A percentile compares a stretch with the other conserved stretches of the same genome.
Conservation (phyloP, 2,888 invertebrate genomes). For the Ectemnius cavifrons region DNA sequence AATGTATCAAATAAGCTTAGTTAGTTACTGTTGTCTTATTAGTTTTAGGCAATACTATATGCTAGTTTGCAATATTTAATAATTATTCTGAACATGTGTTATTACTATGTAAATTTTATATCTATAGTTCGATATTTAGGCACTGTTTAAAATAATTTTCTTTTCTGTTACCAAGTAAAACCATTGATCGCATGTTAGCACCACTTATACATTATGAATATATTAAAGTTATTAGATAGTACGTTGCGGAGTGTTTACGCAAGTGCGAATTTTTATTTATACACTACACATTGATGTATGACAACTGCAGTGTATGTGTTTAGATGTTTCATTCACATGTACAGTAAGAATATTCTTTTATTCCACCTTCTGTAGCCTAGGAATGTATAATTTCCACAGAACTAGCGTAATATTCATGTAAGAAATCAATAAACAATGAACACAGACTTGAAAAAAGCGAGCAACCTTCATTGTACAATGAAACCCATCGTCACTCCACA, state of each 20-base stretch:
- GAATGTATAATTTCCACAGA: no score
- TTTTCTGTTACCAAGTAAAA: background rate
- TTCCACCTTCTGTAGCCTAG: no score
- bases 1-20: background rate
- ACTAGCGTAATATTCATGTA: no score
- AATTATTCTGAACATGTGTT: constrained; percentile 9
- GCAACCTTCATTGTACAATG: no score
- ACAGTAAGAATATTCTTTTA: no score
- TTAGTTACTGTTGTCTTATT: background rate
- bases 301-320: no score
- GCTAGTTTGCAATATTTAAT: constrained; percentile 6
- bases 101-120: constrained; percentile 2
- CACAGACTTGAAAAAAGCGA: no score
- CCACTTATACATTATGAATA: background rate
- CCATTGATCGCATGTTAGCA: background rate
- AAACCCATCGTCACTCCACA: no score
- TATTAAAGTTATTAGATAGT: background rate
- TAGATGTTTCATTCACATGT: no score
- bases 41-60: background rate
- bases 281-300: no score
- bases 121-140: constrained; percentile 9
- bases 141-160: background rate
- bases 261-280: no score
- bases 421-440: no score
- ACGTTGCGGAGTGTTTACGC: background rate